Evolutionary conservation across 2,113 vertebrate species (phyloP).

Genomic region (Ciconia stormi): DNA sequence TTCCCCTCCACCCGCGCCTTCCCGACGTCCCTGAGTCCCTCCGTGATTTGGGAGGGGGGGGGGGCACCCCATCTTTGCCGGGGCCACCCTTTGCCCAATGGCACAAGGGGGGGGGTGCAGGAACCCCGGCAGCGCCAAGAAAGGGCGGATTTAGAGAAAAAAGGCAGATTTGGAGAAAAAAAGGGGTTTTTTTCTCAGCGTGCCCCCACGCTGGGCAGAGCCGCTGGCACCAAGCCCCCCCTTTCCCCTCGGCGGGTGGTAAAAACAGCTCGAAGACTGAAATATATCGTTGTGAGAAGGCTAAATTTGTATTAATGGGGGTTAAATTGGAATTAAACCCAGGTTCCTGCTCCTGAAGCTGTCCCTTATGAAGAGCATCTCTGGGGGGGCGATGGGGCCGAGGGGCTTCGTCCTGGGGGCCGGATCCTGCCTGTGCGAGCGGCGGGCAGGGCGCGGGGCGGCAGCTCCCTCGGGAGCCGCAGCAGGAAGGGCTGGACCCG

Average conservation of each 20-base stretch:
- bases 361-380: no score
- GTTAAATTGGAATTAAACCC: neutral
- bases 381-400: no score
- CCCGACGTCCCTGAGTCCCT: neutral
- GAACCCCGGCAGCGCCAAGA: accelerated
- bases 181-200: neutral
- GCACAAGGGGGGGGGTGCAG: neutral
- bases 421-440: neutral
- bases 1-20: neutral
- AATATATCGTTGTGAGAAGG: accelerated
- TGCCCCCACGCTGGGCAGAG: neutral
- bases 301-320: neutral
- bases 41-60: neutral
- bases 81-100: no score
- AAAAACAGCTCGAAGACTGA: neutral
- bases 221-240: no score
- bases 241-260: no score
- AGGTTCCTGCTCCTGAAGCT: neutral
- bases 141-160: neutral
- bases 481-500: neutral
- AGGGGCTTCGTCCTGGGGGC: no score
- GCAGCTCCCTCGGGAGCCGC: neutral
- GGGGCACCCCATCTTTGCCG: no score
- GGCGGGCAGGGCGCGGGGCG: neutral
- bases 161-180: neutral